Evolutionary conservation across 2,797 vertebrate species (phyloP).

Genomic region (Cygnus olor): DNA sequence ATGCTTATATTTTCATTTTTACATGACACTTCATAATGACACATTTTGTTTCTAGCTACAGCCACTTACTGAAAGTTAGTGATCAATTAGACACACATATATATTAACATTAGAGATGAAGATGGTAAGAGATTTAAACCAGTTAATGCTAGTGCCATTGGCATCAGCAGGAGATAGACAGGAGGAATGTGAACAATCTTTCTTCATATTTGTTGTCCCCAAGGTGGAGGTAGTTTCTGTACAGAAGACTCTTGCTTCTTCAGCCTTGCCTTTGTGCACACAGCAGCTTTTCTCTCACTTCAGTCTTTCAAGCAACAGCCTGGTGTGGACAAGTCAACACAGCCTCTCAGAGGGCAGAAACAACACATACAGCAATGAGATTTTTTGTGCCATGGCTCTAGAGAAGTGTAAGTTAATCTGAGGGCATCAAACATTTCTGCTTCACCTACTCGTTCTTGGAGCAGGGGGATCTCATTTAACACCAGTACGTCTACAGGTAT

Average conservation of each 20-base stretch:
- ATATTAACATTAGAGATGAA: not conserved
- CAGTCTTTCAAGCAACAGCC: not conserved
- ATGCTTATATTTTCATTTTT: not conserved
- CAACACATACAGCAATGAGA: not conserved
- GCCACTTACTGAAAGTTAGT: not conserved
- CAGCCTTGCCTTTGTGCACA: not conserved
- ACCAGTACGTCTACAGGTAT: too few relatives aligned
- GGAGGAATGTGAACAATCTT: not conserved
- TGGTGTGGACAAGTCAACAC: fast-evolving
- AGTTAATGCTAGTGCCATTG: not conserved
- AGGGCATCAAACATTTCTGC: not conserved
- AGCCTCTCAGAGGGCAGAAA: not conserved
- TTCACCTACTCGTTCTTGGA: not conserved
- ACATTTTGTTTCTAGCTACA: not conserved
- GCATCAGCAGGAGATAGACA: not conserved
- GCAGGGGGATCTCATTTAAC: not conserved
- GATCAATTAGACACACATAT: not conserved
- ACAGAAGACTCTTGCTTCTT: not conserved
- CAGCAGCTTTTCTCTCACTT: not conserved
- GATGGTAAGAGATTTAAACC: not conserved
- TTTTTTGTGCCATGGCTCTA: not conserved
- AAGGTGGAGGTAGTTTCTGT: not conserved
- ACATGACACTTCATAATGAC: not conserved
- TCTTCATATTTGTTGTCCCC: not conserved
- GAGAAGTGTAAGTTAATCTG: not conserved